Evolutionary conservation across 2,113 vertebrate genomes (phyloP), one percentile per base, ranked within the genome.

Genomic region (Rostratula benghalensis): DNA sequence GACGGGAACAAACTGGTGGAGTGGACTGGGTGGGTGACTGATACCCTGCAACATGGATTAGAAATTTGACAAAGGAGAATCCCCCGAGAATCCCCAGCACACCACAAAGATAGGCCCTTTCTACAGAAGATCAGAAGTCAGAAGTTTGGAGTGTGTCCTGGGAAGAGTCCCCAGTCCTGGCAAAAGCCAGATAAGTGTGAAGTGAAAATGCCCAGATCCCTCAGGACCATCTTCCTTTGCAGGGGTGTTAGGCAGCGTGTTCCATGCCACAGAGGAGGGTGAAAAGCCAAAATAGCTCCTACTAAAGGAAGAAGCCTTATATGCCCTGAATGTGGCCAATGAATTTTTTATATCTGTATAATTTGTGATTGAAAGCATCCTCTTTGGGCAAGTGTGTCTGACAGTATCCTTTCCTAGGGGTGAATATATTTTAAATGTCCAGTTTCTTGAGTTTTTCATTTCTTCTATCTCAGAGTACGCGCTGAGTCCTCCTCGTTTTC

Each of bases 191-290:
- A 8, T 43, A 25, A 2, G 33, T 43, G 30, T 37, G 28, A 4
- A 27, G 59, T 48, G 69, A 64, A 33, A 64, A 53, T 7, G 21
- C 56, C 28, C 50, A 57, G 59, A 33, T 61, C 8, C 27, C 23
- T 69, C 11, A 54, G 33, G 67, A 53, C 4, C 1, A 3, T 4
- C 61, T 54, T 30, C 35, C 53, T 51, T 39, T 20, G 18, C 50
- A 33, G 35, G 30, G n/a, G 28, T 4, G 11, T 77, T 28, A 1
- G 0, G 2, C 1, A 33, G 60, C 19, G 10, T 18, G 10, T 31
- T 59, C 67, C 5, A 1, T 41, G 50, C 35, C 54, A 25, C 46
- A 46, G 7, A 31, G 70, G 56, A 28, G 39, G n/a, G 5, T 21
- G 28, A 43, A 54, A 89, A 73, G 53, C 73, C 53, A 35, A 1